These are phyloP conservation scores for Polydrusus cervinus DNA, from an alignment of 2,888 invertebrate genomes.

Conservation along the genomic window DNA sequence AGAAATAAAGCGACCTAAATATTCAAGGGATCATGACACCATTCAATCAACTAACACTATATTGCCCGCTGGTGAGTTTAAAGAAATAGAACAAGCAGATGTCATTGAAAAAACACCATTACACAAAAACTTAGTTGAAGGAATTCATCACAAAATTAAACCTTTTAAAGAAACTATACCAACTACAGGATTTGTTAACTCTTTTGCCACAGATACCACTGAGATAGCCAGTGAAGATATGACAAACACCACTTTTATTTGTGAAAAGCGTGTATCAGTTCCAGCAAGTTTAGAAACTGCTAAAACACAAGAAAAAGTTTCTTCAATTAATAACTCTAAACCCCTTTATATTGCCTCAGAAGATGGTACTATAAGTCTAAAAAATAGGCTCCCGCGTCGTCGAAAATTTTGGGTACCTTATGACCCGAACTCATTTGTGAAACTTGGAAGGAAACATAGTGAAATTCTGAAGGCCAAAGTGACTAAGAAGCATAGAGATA, in stretches of 20 bases:
- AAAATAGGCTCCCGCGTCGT: not conserved
- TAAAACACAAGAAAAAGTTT: not conserved
- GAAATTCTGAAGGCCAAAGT: not conserved
- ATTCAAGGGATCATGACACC: too few relatives aligned
- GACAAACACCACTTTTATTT: not conserved
- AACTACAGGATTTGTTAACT: not conserved
- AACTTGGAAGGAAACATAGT: slow-evolving; percentile 27
- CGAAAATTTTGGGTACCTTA: slow-evolving; percentile 43
- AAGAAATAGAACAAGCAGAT: too few relatives aligned
- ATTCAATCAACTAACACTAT: too few relatives aligned
- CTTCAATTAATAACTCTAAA: not conserved
- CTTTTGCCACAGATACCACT: too few relatives aligned
- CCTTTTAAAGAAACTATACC: not conserved
- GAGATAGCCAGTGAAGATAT: too few relatives aligned
- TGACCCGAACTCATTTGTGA: slow-evolving; percentile 20
- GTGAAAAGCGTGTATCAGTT: not conserved
- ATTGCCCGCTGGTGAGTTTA: too few relatives aligned
- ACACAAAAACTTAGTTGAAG: too few relatives aligned
- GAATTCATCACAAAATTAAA: too few relatives aligned
- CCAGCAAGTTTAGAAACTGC: not conserved
- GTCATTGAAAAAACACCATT: not conserved
- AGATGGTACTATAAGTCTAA: slow-evolving; percentile 1
- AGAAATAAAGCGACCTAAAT: not conserved
- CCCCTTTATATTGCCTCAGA: not conserved
- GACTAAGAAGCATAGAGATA: slow-evolving; percentile 1